Conservation (phyloP, 2,888 invertebrate genomes). For the Chymomyza procnemis region DNA sequence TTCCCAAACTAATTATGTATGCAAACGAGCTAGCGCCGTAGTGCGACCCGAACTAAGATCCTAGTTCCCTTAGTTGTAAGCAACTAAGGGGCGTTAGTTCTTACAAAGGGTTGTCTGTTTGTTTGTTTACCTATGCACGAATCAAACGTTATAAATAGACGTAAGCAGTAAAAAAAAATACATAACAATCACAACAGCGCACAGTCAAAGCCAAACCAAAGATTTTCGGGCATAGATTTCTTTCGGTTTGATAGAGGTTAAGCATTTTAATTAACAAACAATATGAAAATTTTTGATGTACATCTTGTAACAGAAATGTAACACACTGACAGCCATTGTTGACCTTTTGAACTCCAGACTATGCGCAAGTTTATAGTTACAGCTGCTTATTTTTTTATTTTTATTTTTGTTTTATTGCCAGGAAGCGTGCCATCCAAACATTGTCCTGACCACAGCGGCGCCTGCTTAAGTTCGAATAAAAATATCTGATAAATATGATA, state of each 20-base stretch:
- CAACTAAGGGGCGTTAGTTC: background rate
- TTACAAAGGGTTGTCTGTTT: constrained; percentile 43
- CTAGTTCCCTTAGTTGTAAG: no score
- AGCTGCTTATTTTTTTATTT: no score
- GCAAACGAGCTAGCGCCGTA: constrained; percentile 66
- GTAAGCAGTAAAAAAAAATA: constrained; percentile 10
- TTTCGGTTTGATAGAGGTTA: constrained; percentile 61
- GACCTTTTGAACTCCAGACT: constrained; percentile 24
- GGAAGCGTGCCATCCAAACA: constrained; percentile 44
- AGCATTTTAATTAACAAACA: constrained; percentile 69
- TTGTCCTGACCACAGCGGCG: constrained; percentile 19
- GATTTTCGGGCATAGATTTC: constrained; percentile 34
- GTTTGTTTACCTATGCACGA: constrained; percentile 36
- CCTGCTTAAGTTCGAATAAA: constrained; percentile 19
- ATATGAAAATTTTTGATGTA: constrained; percentile 28
- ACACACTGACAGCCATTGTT: constrained; percentile 23
- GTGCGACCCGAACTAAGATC: no score
- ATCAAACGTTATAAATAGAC: constrained; percentile 18
- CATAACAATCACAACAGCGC: background rate
- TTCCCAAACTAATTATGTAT: constrained; percentile 68
- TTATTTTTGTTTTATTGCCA: constrained; percentile 34
- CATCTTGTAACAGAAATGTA: constrained; percentile 13
- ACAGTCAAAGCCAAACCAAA: constrained; percentile 11
- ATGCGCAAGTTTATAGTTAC: background rate
- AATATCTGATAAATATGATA: constrained; percentile 1